Base-by-base conservation (phyloP, 2,113 vertebrate genomes). In the Turdus rufiventris region DNA sequence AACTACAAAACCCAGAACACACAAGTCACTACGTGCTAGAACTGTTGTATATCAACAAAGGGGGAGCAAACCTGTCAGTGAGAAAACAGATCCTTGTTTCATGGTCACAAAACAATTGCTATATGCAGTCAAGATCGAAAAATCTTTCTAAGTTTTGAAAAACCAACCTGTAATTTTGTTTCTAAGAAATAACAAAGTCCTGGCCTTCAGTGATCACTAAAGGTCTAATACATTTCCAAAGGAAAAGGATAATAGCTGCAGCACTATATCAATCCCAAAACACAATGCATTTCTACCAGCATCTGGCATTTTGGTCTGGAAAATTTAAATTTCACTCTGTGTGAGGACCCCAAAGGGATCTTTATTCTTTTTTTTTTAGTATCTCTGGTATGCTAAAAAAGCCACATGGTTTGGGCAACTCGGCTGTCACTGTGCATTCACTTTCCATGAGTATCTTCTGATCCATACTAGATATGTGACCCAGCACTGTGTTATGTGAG, bases 291-390 rank as follows among this genome's bases (percentile, higher is more conserved):
- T 94, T 94, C 70, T 87, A 54, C 60, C 19, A 91, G 34, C 54
- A 72, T 81, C 84, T 91, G 84, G 68, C 51, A 72, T 81, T 89
- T 84, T 67, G 31, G 51, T 78, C 77, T 84, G 89, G 91, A 92
- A 95, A 94, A 91, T 33, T 54, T 80, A 70, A 58, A 94, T 91
- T 94, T 93, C 86, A 91, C 50, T 68, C 19, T 72, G 7, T 67
- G 29, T 63, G 65, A 94, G 34, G 56, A 91, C 65, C 18, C 38
- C 72, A 95, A 91, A 70, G 80, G 68, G 73, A 81, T 29, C 8
- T 84, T 89, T 89, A 51, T 70, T 89, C 47, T 94, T 86, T 81
- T 70, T 77, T 47, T 51, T 94, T 94, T 70, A 61, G 10, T 74
- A 51, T 65, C 14, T 68, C 18, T 48, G 21, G 28, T 81, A 38